Conservation (phyloP, 2,797 vertebrate species). For the Tenualosa ilisha region DNA sequence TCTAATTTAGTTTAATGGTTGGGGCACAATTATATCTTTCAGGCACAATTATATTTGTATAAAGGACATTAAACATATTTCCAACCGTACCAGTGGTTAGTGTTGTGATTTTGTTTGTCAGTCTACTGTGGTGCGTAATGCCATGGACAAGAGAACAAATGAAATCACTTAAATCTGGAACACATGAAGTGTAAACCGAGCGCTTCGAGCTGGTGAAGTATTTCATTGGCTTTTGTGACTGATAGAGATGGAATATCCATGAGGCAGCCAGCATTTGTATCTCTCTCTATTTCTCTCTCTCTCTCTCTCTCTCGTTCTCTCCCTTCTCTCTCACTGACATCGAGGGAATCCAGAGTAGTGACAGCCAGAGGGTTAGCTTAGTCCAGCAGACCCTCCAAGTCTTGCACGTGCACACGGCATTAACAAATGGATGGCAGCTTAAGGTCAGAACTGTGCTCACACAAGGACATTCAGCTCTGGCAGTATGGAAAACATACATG, state of each 20-base stretch:
- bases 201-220: not conserved
- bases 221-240: not conserved
- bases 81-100: not conserved
- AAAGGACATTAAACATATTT: not conserved
- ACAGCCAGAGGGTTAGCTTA: not conserved
- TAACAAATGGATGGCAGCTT: not conserved
- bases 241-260: constrained; percentile 7
- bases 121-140: not conserved
- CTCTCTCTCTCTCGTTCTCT: not conserved
- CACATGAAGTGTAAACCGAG: not conserved
- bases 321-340: not conserved
- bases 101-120: not conserved
- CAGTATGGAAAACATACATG: not conserved
- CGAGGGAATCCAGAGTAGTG: not conserved
- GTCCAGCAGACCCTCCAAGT: not conserved
- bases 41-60: not conserved
- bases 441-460: not conserved
- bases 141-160: not conserved
- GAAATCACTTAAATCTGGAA: not conserved
- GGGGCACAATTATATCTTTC: not conserved
- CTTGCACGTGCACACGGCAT: constrained; percentile 7
- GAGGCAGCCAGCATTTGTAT: not conserved
- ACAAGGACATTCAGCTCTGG: not conserved
- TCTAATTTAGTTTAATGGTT: too few relatives aligned
- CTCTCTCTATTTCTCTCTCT: not conserved